phyloP scores from a whole-genome alignment of 2,888 invertebrate species.

The Metallyticus violacea region DNA sequence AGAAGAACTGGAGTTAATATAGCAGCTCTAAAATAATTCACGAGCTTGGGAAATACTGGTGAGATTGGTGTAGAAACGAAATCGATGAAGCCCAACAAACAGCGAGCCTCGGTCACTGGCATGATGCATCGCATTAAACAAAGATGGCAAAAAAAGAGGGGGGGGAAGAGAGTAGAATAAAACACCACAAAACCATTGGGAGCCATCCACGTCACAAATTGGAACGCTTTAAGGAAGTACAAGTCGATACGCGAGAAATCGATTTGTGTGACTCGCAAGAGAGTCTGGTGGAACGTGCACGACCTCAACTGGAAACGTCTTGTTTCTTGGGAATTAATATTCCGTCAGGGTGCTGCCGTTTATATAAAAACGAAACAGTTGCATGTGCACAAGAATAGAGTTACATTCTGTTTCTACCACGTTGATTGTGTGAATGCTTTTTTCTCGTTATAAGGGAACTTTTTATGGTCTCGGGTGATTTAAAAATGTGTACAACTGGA shows the following conservation, averaged over 20 bases:
- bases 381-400: too few relatives aligned
- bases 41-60: background rate
- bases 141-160: background rate
- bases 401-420: background rate
- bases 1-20: too few relatives aligned
- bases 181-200: background rate
- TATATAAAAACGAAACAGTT: too few relatives aligned
- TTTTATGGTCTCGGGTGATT: too few relatives aligned
- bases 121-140: background rate
- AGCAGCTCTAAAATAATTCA: too few relatives aligned
- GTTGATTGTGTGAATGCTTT: too few relatives aligned
- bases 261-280: background rate
- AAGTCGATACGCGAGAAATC: background rate
- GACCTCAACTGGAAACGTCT: too few relatives aligned
- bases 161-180: too few relatives aligned
- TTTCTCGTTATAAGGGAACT: too few relatives aligned
- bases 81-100: background rate
- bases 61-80: background rate
- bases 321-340: background rate
- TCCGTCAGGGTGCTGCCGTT: background rate
- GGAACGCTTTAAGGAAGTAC: background rate
- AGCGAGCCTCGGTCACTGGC: background rate
- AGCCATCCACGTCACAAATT: background rate
- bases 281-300: background rate
- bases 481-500: too few relatives aligned